Conservation (phyloP, 2,888 invertebrate species). For the Podotricha telesiphe region DNA sequence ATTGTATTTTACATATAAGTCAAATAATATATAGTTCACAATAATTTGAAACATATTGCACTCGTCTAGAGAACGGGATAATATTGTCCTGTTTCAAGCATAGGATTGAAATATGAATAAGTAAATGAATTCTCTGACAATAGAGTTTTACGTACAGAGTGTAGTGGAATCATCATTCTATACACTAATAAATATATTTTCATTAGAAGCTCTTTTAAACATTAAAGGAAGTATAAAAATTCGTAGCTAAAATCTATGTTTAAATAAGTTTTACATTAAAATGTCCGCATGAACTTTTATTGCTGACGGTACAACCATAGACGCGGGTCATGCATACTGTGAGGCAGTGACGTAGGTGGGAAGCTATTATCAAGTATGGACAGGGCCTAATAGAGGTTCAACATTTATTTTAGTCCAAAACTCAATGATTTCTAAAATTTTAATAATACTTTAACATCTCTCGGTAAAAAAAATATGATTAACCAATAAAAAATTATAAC, state of each 20-base stretch:
- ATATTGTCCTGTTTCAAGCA: conserved; percentile 42
- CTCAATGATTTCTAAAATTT: not conserved
- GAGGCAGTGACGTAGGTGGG: conserved; percentile 58
- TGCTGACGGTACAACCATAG: conserved; percentile 35
- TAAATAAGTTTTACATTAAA: conserved; percentile 13
- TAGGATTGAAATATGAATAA: conserved; percentile 20
- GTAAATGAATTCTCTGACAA: conserved; percentile 20
- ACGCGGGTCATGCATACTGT: conserved; percentile 23
- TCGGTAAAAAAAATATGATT: too few species aligned
- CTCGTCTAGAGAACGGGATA: conserved; percentile 31
- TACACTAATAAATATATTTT: conserved; percentile 21
- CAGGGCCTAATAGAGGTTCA: not conserved
- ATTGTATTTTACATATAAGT: conserved; percentile 52
- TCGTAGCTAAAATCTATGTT: conserved; percentile 17
- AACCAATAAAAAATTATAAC: too few species aligned
- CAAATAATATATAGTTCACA: conserved; percentile 30
- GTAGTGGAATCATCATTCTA: conserved; percentile 5
- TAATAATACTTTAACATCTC: too few species aligned
- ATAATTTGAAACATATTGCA: conserved; percentile 39
- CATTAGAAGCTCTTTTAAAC: conserved; percentile 20
- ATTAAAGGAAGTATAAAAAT: conserved; percentile 21
- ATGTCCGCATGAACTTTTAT: conserved; percentile 20
- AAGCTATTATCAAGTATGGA: conserved; percentile 48
- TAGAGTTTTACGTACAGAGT: conserved; percentile 12
- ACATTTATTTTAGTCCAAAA: not conserved